Base-by-base conservation (phyloP, 2,113 vertebrate genomes). In the Burhinus bistriatus region DNA sequence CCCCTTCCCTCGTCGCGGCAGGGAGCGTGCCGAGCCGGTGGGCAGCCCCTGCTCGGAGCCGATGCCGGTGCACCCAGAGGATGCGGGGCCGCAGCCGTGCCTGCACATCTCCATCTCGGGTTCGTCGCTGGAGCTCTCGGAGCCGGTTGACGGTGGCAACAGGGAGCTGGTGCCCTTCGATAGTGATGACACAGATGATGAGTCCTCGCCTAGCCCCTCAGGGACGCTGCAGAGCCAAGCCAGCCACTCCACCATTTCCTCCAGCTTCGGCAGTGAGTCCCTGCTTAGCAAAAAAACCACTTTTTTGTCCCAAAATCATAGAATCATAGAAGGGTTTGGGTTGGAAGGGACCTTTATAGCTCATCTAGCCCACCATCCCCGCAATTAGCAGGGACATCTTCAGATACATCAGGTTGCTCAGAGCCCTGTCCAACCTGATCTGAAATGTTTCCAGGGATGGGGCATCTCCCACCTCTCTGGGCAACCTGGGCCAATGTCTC, bases 141-240 rank as follows among this genome's bases (percentile, higher is more conserved):
- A 99, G 78, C 98, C 98, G 0, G 98, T 98, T 0, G 97, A 98
- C 10, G 98, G 98, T 0, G 55, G 97, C 6, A 98, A 98, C 75
- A 97, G 98, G 34, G 99, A 99, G 95, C 93, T 99, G 71, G 98
- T 99, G 88, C 99, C 99, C 8, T 99, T 99, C 18, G 99, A 99
- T 96, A 99, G 99, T 0, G 99, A 99, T 11, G 99, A 99, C 95
- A 99, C 99, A 0, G 99, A 99, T 3, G 99, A 99, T 0, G 99
- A 99, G 91, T 99, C 99, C 52, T 99, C 99, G 0, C 99, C 99
- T 29, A 99, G 99, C 45, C 99, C 99, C 29, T 99, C 99, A 0
- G 99, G 99, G 45, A 99, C 99, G 0, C 98, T 99, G 68, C 99
- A 99, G 98, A 99, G 99, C 96, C 99, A 99, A 93, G 99, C 99